These are phyloP conservation scores for Pasiphila rectangulata DNA, from an alignment of 2,888 invertebrate genomes.

Conservation along the genomic window DNA sequence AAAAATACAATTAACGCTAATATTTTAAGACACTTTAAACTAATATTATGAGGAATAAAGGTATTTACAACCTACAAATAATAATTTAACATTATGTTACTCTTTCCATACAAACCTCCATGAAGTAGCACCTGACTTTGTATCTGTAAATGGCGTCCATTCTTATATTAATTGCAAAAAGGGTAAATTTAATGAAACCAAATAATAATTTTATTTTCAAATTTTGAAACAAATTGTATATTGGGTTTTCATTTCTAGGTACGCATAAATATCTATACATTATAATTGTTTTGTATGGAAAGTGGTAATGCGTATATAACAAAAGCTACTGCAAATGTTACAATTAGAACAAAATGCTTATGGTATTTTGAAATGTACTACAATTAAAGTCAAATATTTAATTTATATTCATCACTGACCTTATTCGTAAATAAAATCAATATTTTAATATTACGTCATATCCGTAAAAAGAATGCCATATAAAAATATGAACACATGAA, in stretches of 20 bases:
- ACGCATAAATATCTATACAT: too few relatives aligned
- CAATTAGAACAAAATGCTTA: too few relatives aligned
- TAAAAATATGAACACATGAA: constrained; percentile 59
- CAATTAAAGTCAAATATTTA: too few relatives aligned
- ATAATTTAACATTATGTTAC: neutral
- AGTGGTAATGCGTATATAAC: neutral
- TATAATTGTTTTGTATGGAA: neutral
- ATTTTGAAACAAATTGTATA: too few relatives aligned
- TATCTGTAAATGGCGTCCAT: neutral
- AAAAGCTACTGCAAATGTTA: too few relatives aligned
- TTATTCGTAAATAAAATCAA: neutral
- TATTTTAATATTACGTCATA: neutral
- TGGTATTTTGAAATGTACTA: too few relatives aligned
- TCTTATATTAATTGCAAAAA: too few relatives aligned
- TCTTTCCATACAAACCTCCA: neutral
- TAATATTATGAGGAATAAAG: constrained; percentile 39
- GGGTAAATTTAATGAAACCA: too few relatives aligned
- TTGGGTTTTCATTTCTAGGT: too few relatives aligned
- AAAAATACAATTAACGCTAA: constrained; percentile 58
- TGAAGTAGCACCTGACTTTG: neutral
- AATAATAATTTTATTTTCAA: too few relatives aligned
- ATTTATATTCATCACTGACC: neutral
- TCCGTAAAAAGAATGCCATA: constrained; percentile 28
- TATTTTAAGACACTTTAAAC: constrained; percentile 60
- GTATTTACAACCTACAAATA: constrained; percentile 41